Base-by-base conservation (phyloP, 1,140 invertebrate species). In the Lepeophtheirus salmonis region DNA sequence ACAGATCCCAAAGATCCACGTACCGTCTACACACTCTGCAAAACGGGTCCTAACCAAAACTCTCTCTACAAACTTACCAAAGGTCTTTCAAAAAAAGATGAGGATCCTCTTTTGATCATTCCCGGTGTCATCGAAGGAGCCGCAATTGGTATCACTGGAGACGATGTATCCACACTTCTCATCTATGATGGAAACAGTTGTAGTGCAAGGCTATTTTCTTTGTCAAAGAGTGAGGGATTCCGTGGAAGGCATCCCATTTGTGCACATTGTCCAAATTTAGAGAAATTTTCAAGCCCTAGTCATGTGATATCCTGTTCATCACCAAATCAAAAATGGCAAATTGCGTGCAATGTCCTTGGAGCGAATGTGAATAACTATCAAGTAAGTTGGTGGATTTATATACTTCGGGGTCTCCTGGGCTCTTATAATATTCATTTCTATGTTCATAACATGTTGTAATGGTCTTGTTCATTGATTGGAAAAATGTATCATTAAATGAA, bases 1-100 rank as follows among this genome's bases (percentile, higher is more conserved):
- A 12, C 50, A 2, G 59, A 61, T 41, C 59, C 59, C 50, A 56
- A 50, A 26, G 59, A 61, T 24, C 22, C 59, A 2, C 18, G 59
- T 14, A 56, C 50, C 22, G 21, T 50, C 12, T 61, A 26, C n/a
- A 23, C 26, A 17, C 16, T 57, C 26, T 48, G 17, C 23, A 41
- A 41, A 41, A 41, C 30, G 30, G 30, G 30, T 41, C 30, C 30
- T n/a, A 41, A n/a, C 30, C 6, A 41, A 6, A 41, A 41, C 30
- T 6, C 30, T n/a, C 30, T 41, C 30, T 41, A 41, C 30, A 41
- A 41, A 41, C n/a, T 41, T 6, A 41, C 30, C 30, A 41, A 41
- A 41, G 30, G 30, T n/a, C 30, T 41, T 41, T n/a, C 30, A 6
- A 6, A n/a, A n/a, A 6, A n/a, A n/a, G 30, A 41, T 10, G 30